Conservation (phyloP, 2,888 invertebrate species). For the Drosophila koepferae region DNA sequence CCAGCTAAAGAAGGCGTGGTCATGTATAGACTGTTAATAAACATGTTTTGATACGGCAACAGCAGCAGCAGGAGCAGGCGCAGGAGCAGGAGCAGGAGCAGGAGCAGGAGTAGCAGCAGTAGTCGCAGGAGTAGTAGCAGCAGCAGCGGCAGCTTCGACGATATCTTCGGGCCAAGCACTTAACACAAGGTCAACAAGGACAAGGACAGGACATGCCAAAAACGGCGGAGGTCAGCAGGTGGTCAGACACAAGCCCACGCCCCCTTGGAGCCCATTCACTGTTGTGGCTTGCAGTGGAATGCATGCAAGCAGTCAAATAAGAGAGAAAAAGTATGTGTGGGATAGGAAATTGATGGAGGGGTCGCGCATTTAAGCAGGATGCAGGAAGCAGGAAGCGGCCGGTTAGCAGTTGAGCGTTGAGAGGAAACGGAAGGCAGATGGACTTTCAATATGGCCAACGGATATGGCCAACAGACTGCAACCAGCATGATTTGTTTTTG, state of each 20-base stretch:
- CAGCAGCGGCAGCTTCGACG: conserved; percentile 21
- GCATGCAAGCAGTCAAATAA: conserved; percentile 6
- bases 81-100: conserved; percentile 3
- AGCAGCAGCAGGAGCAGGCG: neutral
- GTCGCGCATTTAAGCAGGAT: conserved; percentile 16
- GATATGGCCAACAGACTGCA: conserved; percentile 51
- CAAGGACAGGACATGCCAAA: conserved; percentile 50
- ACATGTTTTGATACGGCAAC: conserved; percentile 70
- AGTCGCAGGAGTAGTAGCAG: conserved; percentile 15
- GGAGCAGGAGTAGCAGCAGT: conserved; percentile 11
- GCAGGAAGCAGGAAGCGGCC: conserved; percentile 43
- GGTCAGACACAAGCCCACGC: conserved; percentile 29
- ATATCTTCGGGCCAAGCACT: conserved; percentile 47
- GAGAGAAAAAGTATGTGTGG: neutral
- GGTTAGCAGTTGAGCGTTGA: conserved; percentile 35
- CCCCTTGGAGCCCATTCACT: neutral
- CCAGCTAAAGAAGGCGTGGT: neutral
- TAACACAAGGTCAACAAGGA: conserved; percentile 71
- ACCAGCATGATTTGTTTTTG: conserved; percentile 30
- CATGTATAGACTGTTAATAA: conserved; percentile 60
- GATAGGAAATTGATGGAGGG: neutral
- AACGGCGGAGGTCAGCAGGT: conserved; percentile 65
- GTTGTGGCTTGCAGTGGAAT: conserved; percentile 17
- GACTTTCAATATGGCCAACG: conserved; percentile 50
- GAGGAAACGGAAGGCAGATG: conserved; percentile 68